A percentile compares a stretch with the other conserved stretches of the same genome.
phyloP scores from a whole-genome alignment of 2,888 invertebrate species.

The Troilus luridus region DNA sequence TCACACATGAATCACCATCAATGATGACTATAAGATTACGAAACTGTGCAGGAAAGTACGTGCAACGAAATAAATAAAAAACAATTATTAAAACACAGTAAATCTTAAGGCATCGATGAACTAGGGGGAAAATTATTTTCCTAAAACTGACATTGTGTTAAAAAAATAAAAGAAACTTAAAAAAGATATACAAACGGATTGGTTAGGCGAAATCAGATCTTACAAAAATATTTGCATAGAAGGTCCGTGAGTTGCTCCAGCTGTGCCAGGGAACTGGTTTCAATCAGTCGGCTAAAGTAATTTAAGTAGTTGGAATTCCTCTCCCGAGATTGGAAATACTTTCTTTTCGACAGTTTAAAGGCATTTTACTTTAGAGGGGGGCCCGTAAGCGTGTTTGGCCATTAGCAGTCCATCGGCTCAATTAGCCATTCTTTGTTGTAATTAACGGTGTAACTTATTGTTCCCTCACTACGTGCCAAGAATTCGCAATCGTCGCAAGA shows the following conservation, averaged over 20 bases:
- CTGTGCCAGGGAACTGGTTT: background rate
- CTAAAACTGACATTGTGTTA: no score
- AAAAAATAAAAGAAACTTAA: no score
- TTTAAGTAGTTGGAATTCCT: constrained; percentile 46
- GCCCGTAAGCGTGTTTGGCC: background rate
- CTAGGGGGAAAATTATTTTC: no score
- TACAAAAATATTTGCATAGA: background rate
- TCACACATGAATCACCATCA: no score
- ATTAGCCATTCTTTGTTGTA: constrained; percentile 17
- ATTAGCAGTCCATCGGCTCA: constrained; percentile 15
- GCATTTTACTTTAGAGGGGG: background rate
- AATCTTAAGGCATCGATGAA: no score
- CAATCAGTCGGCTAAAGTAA: constrained; percentile 22
- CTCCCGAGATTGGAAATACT: constrained; percentile 37
- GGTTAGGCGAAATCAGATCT: background rate
- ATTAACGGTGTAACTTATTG: constrained; percentile 11
- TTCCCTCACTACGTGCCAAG: background rate
- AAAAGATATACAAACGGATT: no score
- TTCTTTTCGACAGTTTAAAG: constrained; percentile 21
- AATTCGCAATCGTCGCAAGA: background rate
- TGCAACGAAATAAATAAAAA: no score
- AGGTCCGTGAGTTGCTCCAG: background rate
- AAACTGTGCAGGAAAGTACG: no score
- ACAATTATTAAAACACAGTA: no score
- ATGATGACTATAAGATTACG: no score